phyloP scores from a whole-genome alignment of 2,888 invertebrate species.

The Chrysolina oricalcia region DNA sequence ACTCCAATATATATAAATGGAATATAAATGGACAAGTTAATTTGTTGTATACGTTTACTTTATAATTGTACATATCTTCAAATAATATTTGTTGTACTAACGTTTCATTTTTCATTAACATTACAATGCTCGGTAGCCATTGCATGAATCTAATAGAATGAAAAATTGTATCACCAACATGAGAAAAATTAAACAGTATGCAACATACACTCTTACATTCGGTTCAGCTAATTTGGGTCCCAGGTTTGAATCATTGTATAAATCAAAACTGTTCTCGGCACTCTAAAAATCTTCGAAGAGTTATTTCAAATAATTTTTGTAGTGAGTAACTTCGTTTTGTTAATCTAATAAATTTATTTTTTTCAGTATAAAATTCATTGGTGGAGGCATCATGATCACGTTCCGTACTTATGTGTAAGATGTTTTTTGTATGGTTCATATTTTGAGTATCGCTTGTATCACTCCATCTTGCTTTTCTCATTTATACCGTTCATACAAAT shows the following conservation, averaged over 20 bases:
- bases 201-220: neutral
- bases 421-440: constrained; percentile 24
- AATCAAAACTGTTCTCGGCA: neutral
- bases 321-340: neutral
- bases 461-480: constrained; percentile 14
- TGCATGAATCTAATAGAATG: constrained; percentile 32
- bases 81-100: constrained; percentile 35
- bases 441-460: neutral
- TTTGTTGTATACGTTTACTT: neutral
- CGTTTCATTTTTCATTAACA: constrained; percentile 23
- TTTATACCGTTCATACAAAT: constrained; percentile 3
- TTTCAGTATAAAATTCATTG: constrained; percentile 69
- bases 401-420: constrained; percentile 63
- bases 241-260: no score
- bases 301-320: neutral
- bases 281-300: neutral
- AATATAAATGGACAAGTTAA: no score
- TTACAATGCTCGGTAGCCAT: neutral
- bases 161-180: neutral
- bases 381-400: constrained; percentile 66
- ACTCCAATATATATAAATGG: neutral
- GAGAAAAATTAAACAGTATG: neutral
- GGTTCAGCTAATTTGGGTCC: no score
- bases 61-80: constrained; percentile 16
- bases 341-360: constrained; percentile 60